Evolutionary conservation across 2,797 vertebrate genomes (phyloP), one percentile per base, ranked within the genome.

Genomic region (Gorsachius magnificus): DNA sequence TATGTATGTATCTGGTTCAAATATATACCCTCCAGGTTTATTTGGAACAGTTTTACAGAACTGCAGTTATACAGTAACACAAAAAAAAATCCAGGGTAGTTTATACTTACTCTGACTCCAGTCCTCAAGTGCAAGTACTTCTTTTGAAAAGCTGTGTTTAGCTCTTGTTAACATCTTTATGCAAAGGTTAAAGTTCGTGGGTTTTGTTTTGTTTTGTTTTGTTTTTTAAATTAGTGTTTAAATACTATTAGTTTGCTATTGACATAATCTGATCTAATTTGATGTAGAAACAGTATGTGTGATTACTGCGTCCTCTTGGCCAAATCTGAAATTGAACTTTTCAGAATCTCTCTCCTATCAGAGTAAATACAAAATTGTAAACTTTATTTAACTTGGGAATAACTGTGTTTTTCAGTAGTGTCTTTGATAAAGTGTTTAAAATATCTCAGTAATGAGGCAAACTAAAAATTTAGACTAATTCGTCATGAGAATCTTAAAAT

Each of bases 111-210:
- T 64, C 38, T 56, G 70, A 95, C 71, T 63, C 35, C n/a, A 72
- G 36, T 63, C 25, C 83, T 97, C 48, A 95, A 56, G 33, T 75
- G 16, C 33, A 83, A 87, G n/a, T 54, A 79, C 50, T 64, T 68
- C 46, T 89, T 85, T 87, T 79, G 36, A 72, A 78, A 77, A 45
- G 19, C 36, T 74, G 33, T 53, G 22, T 64, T 95, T 92, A 58
- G 75, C 43, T 94, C n/a, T 65, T 92, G 71, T 91, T 45, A 89
- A 11, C 33, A 72, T 33, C 25, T 91, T 94, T 86, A 79, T 70
- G 24, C 25, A 61, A 77, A 96, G 45, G 45, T 86, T 87, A 54
- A 72, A 75, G 14, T 91, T 89, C 16, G 41, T 43, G 41, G 16
- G 13, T 3, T n/a, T 31, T 29, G 5, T 3, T 36, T 31, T 20